Evolutionary conservation across 2,113 vertebrate species (phyloP), one percentile per base, ranked within the genome.

Genomic region (Gobius niger): DNA sequence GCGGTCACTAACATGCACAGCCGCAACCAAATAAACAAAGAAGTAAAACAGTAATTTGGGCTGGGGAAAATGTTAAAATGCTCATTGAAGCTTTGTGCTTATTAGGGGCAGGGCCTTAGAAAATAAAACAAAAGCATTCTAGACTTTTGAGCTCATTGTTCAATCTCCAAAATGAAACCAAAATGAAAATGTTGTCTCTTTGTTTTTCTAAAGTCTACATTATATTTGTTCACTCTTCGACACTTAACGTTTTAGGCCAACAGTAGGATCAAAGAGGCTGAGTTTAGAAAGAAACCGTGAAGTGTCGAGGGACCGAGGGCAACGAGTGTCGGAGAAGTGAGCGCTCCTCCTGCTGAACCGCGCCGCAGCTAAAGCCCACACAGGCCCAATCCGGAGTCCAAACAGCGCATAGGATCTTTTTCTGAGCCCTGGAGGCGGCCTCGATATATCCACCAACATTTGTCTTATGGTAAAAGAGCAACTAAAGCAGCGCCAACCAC

Each of bases 331-430:
- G 70, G 11, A 70, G 50, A 73, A 72, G 56, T 14, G 50, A 80
- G 70, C 68, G 57, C 80, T 84, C 78, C 80, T 62, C 76, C 87
- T 75, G 67, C 73, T 67, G 70, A 70, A 73, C 59, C 73, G 40
- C 85, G 74, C 67, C 69, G 72, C 77, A 47, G 65, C 14, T 76
- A 67, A 72, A 82, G 59, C 71, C 79, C 82, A 73, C 83, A 77
- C 75, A 71, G 64, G 64, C n/a, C 74, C 44, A 63, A 87, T 77
- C 80, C 66, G 69, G 65, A 65, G 57, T 67, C 57, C 50, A 60
- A 66, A 54, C 54, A 54, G 70, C 24, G 59, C 40, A 59, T 24
- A 67, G 71, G 53, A 81, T 84, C 68, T 77, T 74, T 34, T 73
- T 85, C 68, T 67, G 71, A 69, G 82, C 76, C 77, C 78, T 1